Percentiles rank a stretch among this genome's conserved stretches.
Conservation (phyloP, 1,140 invertebrate species). For the Drosophila sechellia region DNA sequence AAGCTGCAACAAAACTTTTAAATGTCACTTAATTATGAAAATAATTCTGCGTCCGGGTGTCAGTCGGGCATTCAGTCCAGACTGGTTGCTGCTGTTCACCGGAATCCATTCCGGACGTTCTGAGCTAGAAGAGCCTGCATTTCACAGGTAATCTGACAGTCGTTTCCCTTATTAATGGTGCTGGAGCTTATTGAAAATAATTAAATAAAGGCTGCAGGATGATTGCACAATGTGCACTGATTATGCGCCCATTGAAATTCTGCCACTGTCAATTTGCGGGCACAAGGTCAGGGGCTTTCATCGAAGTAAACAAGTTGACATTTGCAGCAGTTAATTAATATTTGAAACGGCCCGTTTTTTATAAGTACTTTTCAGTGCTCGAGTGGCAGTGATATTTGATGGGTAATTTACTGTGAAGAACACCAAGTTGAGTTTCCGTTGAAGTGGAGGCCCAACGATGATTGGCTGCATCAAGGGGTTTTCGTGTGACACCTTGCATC, state of each 20-base stretch:
- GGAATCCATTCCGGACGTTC: constrained; percentile 5
- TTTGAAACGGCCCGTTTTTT: constrained; percentile 38
- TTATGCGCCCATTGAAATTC: constrained; percentile 36
- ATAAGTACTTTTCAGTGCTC: constrained; percentile 26
- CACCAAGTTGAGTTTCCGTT: constrained; percentile 9
- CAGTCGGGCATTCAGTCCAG: constrained; percentile 35
- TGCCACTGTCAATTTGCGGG: constrained; percentile 4
- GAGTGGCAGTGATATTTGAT: constrained; percentile 29
- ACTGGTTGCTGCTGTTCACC: constrained; percentile 6
- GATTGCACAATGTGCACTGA: constrained; percentile 70
- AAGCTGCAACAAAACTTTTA: constrained; percentile 50
- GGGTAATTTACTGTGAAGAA: constrained; percentile 14
- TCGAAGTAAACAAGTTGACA: constrained; percentile 55
- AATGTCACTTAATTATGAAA: constrained; percentile 76
- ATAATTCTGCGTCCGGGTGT: constrained; percentile 44
- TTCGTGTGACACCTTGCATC: neutral
- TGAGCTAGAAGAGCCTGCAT: neutral
- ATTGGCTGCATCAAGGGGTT: constrained; percentile 13
- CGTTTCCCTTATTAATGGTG: constrained; percentile 3
- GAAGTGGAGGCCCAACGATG: constrained; percentile 11
- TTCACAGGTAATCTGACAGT: constrained; percentile 27
- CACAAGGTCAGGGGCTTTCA: neutral
- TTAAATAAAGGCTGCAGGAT: constrained; percentile 73
- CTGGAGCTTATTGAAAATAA: constrained; percentile 56
- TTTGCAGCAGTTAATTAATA: constrained; percentile 75